Evolutionary conservation across 2,113 vertebrate genomes (phyloP), one percentile per base, ranked within the genome.

Genomic region (Solenodon paradoxus): DNA sequence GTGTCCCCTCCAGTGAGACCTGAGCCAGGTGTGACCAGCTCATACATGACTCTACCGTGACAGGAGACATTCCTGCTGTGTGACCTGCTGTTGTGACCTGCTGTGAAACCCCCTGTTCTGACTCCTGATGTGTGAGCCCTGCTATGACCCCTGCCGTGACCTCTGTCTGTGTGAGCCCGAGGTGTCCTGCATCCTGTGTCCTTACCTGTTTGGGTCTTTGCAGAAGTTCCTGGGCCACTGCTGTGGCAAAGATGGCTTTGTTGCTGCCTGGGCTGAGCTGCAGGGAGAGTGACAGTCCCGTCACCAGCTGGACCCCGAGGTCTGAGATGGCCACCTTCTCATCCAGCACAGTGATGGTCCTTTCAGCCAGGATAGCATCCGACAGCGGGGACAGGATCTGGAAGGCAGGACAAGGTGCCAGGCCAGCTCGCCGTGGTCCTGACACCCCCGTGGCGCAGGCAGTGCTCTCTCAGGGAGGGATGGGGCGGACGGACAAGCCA

Each of bases 301-400:
- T 98, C 68, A 99, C 99, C 97, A 99, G 96, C 97, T 99, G 99
- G 96, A 99, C 98, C 4, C 99, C 99, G 26, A 99, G 98, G 97
- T 99, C 99, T 1, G 99, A 99, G 92, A 99, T 98, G 42, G 99
- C 99, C 98, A 99, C 99, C 98, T 99, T 99, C 97, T 99, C 99
- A 1, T 99, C 99, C 91, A 99, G 98, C 55, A 99, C 99, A 0
- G 98, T 99, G 97, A 99, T 98, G 1, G 99, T 99, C 98, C 99
- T 99, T 91, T 99, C 99, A 0, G 99, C 99, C 98, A 99, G 84
- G 96, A 99, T 99, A 88, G 98, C 97, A 1, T 99, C 99, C 0
- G 99, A 99, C 47, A 99, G 98, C 0, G 99, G 99, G 9, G 99
- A 99, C 97, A 99, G 98, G 57, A 99, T 99, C 99, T 99, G 98